These are phyloP conservation scores for Dione vanillae DNA, from an alignment of 2,888 invertebrate species.

Conservation along the genomic window DNA sequence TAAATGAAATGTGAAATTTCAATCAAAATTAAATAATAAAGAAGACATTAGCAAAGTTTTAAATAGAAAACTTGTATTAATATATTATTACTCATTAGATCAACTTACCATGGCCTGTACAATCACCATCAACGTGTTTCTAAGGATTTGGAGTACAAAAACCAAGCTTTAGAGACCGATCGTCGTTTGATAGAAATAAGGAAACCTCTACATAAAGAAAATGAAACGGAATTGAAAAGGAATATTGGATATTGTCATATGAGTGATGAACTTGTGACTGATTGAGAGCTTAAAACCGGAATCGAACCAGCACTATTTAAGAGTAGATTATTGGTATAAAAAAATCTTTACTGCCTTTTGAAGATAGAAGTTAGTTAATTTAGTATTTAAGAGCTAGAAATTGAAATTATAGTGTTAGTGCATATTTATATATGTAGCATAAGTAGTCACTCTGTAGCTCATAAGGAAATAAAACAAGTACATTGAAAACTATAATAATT, in stretches of 20 bases:
- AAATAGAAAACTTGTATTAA: background rate
- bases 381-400: no score
- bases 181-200: conserved; percentile 89
- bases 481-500: background rate
- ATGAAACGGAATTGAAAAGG: conserved; percentile 86
- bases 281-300: conserved; percentile 47
- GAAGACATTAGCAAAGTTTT: no score
- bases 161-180: conserved; percentile 91
- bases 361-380: no score
- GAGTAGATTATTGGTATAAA: no score
- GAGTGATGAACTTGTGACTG: conserved; percentile 84
- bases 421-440: background rate
- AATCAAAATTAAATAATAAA: no score
- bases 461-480: background rate
- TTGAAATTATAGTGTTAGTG: no score
- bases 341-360: no score
- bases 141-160: conserved; percentile 89
- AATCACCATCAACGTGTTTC: conserved; percentile 83
- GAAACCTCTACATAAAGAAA: conserved; percentile 78
- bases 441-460: background rate
- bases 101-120: conserved; percentile 86
- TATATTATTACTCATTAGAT: conserved; percentile 60
- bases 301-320: background rate
- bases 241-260: conserved; percentile 89
- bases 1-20: no score